A percentile compares a stretch with the other conserved stretches of the same genome.
These are phyloP conservation scores for Myodes glareolus DNA, from an alignment of 2,113 vertebrate genomes.

Conservation along the genomic window DNA sequence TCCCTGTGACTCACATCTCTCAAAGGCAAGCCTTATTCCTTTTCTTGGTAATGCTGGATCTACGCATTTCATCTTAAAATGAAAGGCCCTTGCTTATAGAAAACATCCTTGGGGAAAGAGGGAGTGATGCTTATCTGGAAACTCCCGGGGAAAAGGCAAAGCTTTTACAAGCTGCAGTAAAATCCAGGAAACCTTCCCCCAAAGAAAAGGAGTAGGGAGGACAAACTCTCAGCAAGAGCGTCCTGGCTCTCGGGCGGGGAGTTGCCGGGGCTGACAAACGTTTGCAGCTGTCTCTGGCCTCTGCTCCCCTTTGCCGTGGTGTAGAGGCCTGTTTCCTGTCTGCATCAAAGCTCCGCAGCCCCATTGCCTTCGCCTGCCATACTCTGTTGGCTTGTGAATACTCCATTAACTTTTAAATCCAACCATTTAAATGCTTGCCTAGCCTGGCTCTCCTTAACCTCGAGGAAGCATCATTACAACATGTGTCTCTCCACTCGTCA, in stretches of 20 bases:
- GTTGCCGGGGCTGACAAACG: background rate
- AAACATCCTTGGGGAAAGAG: background rate
- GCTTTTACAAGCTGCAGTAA: slow-evolving; percentile 28
- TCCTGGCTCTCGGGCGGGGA: background rate
- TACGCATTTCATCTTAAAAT: background rate
- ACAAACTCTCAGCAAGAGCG: background rate
- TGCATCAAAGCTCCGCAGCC: background rate
- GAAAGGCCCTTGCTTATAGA: background rate
- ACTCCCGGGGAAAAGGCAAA: background rate
- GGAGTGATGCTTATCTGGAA: slow-evolving; percentile 54
- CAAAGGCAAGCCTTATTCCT: background rate
- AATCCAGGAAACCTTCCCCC: background rate
- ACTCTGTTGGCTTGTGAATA: background rate
- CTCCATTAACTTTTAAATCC: slow-evolving; percentile 61
- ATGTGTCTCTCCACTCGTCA: background rate
- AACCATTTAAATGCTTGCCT: background rate
- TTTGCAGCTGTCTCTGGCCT: background rate
- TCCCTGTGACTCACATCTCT: background rate
- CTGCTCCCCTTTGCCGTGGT: background rate
- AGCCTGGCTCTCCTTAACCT: background rate
- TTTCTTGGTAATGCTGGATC: background rate
- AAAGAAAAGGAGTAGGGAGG: background rate
- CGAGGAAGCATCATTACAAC: background rate
- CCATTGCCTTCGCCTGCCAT: background rate
- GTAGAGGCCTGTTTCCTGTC: background rate